Evolutionary conservation across 2,797 vertebrate species (phyloP).

Genomic region (Acanthurus leucopareius): DNA sequence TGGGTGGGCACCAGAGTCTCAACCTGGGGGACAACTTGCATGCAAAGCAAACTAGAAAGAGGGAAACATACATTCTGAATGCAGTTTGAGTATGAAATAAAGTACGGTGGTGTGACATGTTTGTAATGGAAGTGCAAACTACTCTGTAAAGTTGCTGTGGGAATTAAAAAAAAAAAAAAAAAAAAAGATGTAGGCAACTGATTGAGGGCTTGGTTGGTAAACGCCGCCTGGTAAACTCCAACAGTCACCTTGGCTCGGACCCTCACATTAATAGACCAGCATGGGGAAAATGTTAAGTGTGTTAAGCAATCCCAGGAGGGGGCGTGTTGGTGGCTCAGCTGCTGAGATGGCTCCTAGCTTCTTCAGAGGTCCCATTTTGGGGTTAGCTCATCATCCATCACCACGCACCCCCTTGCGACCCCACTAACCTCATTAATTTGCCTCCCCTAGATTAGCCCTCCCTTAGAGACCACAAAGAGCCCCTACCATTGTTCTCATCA

Average conservation of each 20-base stretch:
- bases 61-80: conserved; percentile 52
- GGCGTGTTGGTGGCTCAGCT: conserved; percentile 52
- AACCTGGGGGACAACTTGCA: conserved; percentile 59
- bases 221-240: conserved; percentile 58
- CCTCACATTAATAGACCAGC: conserved; percentile 70
- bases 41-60: conserved; percentile 54
- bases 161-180: conserved; percentile 17
- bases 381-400: conserved; percentile 80
- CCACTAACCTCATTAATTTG: conserved; percentile 82
- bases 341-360: conserved; percentile 53
- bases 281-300: conserved; percentile 77
- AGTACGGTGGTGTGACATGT: conserved; percentile 28
- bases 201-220: conserved; percentile 43
- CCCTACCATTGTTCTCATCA: conserved; percentile 71
- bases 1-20: conserved; percentile 46
- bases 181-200: conserved; percentile 15
- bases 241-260: conserved; percentile 70
- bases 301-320: conserved; percentile 71
- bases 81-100: conserved; percentile 67
- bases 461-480: conserved; percentile 73
- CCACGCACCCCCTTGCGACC: conserved; percentile 56
- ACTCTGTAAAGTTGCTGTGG: conserved; percentile 40
- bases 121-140: conserved; percentile 61
- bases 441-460: conserved; percentile 77
- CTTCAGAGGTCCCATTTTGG: conserved; percentile 69